Evolutionary conservation across 2,797 vertebrate species (phyloP).

Genomic region (Xiphorhynchus erythropygius): DNA sequence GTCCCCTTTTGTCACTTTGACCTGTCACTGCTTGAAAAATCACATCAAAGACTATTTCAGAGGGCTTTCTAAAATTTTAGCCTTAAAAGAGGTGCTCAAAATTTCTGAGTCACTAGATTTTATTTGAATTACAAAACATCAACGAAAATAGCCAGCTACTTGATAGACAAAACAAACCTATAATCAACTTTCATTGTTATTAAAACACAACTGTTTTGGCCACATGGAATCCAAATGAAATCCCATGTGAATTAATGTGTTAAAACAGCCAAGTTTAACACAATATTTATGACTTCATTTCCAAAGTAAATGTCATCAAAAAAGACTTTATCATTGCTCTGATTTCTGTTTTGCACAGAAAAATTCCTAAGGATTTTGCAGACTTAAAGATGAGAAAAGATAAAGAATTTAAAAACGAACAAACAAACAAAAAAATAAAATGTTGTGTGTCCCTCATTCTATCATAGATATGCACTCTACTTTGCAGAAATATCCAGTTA

Average conservation of each 20-base stretch:
- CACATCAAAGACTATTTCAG: neutral
- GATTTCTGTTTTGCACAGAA: neutral
- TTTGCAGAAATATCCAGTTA: neutral
- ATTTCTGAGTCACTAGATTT: neutral
- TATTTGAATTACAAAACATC: neutral
- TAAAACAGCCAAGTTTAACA: slow-evolving; percentile 1
- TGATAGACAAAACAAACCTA: slow-evolving; percentile 3
- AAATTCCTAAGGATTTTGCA: neutral
- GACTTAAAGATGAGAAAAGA: neutral
- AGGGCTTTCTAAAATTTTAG: neutral
- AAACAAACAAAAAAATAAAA: neutral
- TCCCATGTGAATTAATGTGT: neutral
- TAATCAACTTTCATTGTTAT: neutral
- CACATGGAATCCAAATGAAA: neutral
- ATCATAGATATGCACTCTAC: neutral
- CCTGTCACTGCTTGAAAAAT: neutral
- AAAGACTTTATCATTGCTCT: neutral
- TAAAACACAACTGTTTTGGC: slow-evolving; percentile 9
- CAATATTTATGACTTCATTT: neutral
- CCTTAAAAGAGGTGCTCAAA: neutral
- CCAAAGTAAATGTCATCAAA: neutral
- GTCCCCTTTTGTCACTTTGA: neutral
- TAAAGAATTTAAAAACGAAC: neutral
- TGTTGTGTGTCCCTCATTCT: neutral
- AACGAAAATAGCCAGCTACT: neutral